Conservation (phyloP, 2,888 invertebrate genomes). For the Scaptomyza cyrtandrae region DNA sequence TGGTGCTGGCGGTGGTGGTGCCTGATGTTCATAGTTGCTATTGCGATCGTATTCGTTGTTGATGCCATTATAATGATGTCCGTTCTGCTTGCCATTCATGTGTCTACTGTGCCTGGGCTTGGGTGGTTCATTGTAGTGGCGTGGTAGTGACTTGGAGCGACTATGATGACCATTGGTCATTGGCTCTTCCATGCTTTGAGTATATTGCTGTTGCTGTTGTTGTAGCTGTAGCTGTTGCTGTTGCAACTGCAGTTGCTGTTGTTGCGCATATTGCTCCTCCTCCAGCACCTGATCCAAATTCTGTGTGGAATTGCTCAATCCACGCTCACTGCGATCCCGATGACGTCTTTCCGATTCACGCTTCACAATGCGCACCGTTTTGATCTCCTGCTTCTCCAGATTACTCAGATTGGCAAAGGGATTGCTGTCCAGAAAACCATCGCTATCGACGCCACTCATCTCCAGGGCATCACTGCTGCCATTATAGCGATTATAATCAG, state of each 20-base stretch:
- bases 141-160: constrained; percentile 86
- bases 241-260: constrained; percentile 35
- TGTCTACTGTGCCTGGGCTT: constrained; percentile 71
- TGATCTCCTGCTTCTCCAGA: constrained; percentile 94
- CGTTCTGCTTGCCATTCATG: constrained; percentile 65
- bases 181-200: constrained; percentile 76
- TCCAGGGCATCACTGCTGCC: constrained; percentile 83
- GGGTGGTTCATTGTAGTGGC: constrained; percentile 83
- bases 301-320: constrained; percentile 82
- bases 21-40: constrained; percentile 79
- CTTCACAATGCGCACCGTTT: constrained; percentile 97
- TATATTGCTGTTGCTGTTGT: constrained; percentile 49
- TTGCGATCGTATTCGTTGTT: constrained; percentile 80
- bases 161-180: constrained; percentile 78
- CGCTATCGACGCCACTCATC: constrained; percentile 83
- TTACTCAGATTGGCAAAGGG: constrained; percentile 87
- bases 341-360: constrained; percentile 94
- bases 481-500: constrained; percentile 81
- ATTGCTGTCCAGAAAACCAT: constrained; percentile 83
- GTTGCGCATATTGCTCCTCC: constrained; percentile 81
- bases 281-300: constrained; percentile 85
- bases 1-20: constrained; percentile 72
- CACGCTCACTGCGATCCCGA: constrained; percentile 91
- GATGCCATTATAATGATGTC: constrained; percentile 57
- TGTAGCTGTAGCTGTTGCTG: constrained; percentile 39